Conservation (phyloP, 35 echinoderm and acorn worm species). For the Antedon bifida region DNA sequence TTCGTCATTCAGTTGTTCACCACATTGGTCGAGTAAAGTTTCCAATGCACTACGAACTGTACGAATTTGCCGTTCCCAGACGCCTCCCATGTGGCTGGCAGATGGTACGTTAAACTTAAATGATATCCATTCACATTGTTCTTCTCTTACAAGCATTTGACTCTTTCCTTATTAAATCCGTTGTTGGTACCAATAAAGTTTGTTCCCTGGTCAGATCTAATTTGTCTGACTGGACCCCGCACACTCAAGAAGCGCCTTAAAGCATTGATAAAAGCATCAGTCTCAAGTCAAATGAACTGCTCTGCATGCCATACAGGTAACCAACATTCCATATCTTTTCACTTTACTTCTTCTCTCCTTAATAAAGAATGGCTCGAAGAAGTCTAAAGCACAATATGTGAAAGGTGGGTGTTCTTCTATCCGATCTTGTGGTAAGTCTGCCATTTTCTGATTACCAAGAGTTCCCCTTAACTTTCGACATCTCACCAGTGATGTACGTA, state of each 20-base stretch:
- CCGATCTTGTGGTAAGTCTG: too few species aligned
- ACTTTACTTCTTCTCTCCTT: not conserved
- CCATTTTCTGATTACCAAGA: too few species aligned
- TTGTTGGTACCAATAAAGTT: conserved; percentile 27
- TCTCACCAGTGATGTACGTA: too few species aligned
- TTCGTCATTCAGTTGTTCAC: too few species aligned
- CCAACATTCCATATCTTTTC: conserved; percentile 27
- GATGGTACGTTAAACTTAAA: too few species aligned
- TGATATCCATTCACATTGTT: too few species aligned
- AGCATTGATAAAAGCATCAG: conserved; percentile 28
- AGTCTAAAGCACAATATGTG: conserved; percentile 17
- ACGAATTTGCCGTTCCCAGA: too few species aligned
- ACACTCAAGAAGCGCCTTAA: conserved; percentile 20
- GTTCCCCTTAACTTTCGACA: too few species aligned
- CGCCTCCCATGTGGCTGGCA: too few species aligned
- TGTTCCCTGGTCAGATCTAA: conserved; percentile 33
- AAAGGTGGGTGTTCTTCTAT: conserved; percentile 30
- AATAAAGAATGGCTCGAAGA: conserved; percentile 35
- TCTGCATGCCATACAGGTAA: conserved; percentile 30
- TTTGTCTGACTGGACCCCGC: conserved; percentile 7
- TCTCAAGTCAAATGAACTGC: conserved; percentile 23
- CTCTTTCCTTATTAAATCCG: conserved; percentile 11
- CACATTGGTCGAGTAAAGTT: too few species aligned
- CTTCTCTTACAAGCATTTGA: too few species aligned
- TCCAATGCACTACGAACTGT: too few species aligned